Evolutionary conservation across 2,888 invertebrate genomes (phyloP).

Genomic region (Pseudoips prasinana): DNA sequence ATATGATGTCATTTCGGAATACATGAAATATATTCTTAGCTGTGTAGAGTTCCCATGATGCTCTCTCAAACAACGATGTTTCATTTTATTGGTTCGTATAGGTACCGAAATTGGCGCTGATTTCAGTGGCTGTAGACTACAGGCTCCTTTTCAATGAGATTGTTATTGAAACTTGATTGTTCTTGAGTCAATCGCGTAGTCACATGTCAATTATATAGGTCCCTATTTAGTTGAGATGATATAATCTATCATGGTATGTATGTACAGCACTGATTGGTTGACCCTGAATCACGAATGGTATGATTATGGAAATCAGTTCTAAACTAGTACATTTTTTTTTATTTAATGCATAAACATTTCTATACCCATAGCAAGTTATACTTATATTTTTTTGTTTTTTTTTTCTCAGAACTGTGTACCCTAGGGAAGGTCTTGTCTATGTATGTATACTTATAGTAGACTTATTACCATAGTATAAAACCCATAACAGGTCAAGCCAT

Average conservation of each 20-base stretch:
- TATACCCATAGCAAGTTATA: no score
- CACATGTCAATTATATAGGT: constrained; percentile 15
- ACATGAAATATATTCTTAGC: constrained; percentile 17
- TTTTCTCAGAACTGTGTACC: no score
- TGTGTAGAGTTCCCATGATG: constrained; percentile 6
- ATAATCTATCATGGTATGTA: constrained; percentile 13
- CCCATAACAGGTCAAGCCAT: no score
- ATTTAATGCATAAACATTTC: no score
- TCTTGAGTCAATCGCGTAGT: constrained; percentile 16
- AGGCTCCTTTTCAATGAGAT: no score
- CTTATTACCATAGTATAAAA: no score
- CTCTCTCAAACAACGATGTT: no score
- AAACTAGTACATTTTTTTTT: no score
- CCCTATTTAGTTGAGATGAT: constrained; percentile 10
- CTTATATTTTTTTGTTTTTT: no score
- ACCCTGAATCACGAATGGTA: constrained; percentile 23
- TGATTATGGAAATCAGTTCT: constrained; percentile 9
- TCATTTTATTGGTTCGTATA: no score
- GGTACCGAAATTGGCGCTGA: no score
- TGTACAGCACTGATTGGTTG: constrained; percentile 11
- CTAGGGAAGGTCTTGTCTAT: neutral
- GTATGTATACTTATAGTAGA: neutral
- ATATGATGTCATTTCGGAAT: constrained; percentile 32
- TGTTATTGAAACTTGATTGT: constrained; percentile 3
- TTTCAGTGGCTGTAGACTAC: no score